A percentile compares a stretch with the other conserved stretches of the same genome.
phyloP scores from a whole-genome alignment of 2,113 vertebrate genomes.

The Grus americana region DNA sequence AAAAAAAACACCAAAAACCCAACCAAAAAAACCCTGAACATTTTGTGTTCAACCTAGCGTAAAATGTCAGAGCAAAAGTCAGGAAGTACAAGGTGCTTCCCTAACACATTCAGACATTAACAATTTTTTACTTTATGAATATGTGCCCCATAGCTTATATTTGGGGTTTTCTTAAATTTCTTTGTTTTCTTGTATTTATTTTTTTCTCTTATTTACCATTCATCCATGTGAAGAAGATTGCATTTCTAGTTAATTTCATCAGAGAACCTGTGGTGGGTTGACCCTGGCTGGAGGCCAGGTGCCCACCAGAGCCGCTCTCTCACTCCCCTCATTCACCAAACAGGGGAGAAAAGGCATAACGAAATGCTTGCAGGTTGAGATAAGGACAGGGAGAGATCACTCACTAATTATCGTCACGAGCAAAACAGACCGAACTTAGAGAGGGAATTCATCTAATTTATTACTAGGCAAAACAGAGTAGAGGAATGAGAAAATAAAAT shows the following conservation, averaged over 20 bases:
- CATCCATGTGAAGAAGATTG: background rate
- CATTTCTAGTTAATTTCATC: background rate
- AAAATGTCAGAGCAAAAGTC: conserved; percentile 54
- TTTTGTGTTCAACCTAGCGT: conserved; percentile 41
- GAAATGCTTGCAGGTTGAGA: no score
- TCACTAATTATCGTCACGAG: no score
- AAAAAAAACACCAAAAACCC: background rate
- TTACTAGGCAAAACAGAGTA: no score
- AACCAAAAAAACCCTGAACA: background rate
- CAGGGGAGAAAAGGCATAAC: no score
- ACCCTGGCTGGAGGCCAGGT: no score
- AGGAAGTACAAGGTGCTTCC: background rate
- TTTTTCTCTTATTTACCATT: background rate
- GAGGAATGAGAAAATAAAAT: no score
- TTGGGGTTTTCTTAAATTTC: background rate
- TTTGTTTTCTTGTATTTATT: background rate
- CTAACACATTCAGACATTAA: conserved; percentile 33
- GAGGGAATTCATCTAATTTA: no score
- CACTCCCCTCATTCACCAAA: no score
- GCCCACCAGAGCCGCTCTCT: no score
- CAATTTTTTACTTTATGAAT: conserved; percentile 29
- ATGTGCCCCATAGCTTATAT: background rate
- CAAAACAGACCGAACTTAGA: no score
- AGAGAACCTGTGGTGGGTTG: background rate
- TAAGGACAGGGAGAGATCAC: no score